phyloP scores from a whole-genome alignment of 2,797 vertebrate species.

The Nannoperca australis region DNA sequence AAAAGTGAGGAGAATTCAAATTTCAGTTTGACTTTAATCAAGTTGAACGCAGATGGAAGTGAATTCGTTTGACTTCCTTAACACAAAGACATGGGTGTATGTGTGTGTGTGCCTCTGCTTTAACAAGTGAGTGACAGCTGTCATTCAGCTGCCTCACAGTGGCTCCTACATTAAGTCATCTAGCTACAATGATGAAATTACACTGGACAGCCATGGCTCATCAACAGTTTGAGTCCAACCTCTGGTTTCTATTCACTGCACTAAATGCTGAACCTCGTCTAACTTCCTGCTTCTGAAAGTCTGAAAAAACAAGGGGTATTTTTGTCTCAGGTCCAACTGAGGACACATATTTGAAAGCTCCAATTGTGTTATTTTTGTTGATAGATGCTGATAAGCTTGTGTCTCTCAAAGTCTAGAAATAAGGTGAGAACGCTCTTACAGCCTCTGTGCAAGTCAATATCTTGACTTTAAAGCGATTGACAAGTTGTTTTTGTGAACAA shows the following conservation, averaged over 20 bases:
- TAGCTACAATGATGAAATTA: slow-evolving; percentile 27
- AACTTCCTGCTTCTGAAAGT: slow-evolving; percentile 43
- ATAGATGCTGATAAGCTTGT: slow-evolving; percentile 62
- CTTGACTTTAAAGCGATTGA: slow-evolving; percentile 74
- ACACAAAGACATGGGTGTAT: slow-evolving; percentile 6
- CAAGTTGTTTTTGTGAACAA: slow-evolving; percentile 74
- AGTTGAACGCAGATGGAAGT: slow-evolving; percentile 34
- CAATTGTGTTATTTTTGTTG: slow-evolving; percentile 68
- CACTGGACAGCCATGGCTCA: slow-evolving; percentile 29
- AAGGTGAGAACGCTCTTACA: slow-evolving; percentile 47
- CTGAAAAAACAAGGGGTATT: slow-evolving; percentile 53
- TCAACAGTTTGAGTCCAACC: slow-evolving; percentile 58
- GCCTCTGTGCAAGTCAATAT: slow-evolving; percentile 71
- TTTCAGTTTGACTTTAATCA: slow-evolving; percentile 42
- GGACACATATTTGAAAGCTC: slow-evolving; percentile 57
- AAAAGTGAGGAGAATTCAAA: no score
- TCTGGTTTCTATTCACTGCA: slow-evolving; percentile 27
- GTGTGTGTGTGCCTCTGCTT: slow-evolving; percentile 8
- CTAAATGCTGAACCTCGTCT: slow-evolving; percentile 19
- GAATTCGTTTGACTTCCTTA: slow-evolving; percentile 28
- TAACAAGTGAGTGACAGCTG: slow-evolving; percentile 59
- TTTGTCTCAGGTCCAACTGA: slow-evolving; percentile 61
- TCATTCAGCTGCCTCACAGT: slow-evolving; percentile 41
- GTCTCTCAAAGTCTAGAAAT: slow-evolving; percentile 65
- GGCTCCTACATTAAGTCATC: slow-evolving; percentile 27